phyloP scores from a whole-genome alignment of 1,140 invertebrate species.

The Bradynema listronoti region DNA sequence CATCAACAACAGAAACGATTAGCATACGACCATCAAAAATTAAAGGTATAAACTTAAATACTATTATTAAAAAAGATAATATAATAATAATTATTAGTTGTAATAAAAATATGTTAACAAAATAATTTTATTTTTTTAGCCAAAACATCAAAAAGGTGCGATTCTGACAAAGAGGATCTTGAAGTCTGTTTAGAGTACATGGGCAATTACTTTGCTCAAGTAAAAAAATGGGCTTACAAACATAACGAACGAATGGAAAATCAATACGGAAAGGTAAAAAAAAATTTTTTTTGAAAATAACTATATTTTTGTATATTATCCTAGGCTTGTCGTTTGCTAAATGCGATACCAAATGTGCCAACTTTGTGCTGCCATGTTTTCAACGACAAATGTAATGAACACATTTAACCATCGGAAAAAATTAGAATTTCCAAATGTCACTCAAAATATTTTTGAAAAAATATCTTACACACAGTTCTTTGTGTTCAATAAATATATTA shows the following conservation, averaged over 20 bases:
- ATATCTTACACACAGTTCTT: too few species aligned
- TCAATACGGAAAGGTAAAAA: conserved; percentile 35
- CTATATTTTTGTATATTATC: conserved; percentile 5
- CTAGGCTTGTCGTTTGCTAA: conserved; percentile 40
- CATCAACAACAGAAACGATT: too few species aligned
- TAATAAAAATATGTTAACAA: conserved; percentile 6
- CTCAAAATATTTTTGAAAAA: conserved; percentile 3
- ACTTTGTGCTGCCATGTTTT: conserved; percentile 40
- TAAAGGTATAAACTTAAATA: too few species aligned
- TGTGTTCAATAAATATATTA: too few species aligned
- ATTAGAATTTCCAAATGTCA: neutral
- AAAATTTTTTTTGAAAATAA: neutral
- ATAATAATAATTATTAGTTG: conserved; percentile 12
- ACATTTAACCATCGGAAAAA: conserved; percentile 15
- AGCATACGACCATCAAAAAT: neutral
- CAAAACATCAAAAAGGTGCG: too few species aligned
- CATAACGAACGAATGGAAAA: conserved; percentile 36
- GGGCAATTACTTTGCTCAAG: conserved; percentile 37
- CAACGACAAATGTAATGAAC: conserved; percentile 27
- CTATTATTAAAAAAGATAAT: too few species aligned
- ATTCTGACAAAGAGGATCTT: conserved; percentile 28
- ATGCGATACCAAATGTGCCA: conserved; percentile 38
- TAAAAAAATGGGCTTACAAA: conserved; percentile 33
- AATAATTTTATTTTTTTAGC: conserved; percentile 9
- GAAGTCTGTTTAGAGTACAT: conserved; percentile 34